A percentile compares a stretch with the other conserved stretches of the same genome.
Conservation (phyloP, 1,140 invertebrate genomes). For the Drosophila baimaii region DNA sequence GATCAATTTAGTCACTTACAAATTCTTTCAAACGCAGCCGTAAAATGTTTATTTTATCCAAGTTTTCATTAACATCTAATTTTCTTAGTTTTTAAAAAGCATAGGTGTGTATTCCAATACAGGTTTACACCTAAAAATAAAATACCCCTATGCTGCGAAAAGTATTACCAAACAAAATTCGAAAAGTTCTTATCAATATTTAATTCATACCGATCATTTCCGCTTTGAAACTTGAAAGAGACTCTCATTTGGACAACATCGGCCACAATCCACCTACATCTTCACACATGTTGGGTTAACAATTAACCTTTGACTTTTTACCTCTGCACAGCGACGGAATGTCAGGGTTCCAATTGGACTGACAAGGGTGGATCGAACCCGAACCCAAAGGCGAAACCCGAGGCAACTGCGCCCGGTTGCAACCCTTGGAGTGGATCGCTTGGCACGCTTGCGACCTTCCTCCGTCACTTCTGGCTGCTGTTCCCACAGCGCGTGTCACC, state of each 20-base stretch:
- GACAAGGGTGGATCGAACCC: constrained; percentile 44
- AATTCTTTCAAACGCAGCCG: no score
- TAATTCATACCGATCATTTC: neutral
- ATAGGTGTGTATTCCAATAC: no score
- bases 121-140: no score
- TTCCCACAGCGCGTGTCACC: constrained; percentile 68
- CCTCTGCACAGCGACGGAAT: constrained; percentile 18
- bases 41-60: no score
- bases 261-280: constrained; percentile 54
- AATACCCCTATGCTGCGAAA: no score
- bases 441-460: constrained; percentile 57
- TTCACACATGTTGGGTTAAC: constrained; percentile 54
- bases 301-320: constrained; percentile 32
- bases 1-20: no score
- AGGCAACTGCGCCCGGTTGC: constrained; percentile 9
- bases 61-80: no score
- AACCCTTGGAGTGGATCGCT: constrained; percentile 45
- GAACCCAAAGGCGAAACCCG: neutral
- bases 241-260: neutral
- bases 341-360: constrained; percentile 52
- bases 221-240: neutral
- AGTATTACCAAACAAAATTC: neutral
- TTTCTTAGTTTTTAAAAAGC: no score
- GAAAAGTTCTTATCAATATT: neutral
- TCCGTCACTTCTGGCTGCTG: constrained; percentile 14